Conservation (phyloP, 1,140 invertebrate species). For the Eurytemora carolleeae region DNA sequence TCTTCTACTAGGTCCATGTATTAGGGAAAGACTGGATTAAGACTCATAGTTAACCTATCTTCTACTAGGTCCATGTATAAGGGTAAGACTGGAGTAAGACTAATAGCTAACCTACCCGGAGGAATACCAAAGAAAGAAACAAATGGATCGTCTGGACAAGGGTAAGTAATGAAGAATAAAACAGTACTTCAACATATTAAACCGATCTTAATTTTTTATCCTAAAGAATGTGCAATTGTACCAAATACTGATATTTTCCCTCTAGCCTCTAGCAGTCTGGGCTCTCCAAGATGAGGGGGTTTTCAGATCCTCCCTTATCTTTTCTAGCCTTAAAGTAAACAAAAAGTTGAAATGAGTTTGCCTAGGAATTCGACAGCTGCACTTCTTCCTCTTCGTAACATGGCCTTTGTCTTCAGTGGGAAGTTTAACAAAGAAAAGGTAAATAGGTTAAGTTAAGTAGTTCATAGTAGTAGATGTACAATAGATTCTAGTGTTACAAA, state of each 20-base stretch:
- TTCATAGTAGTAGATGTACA: too few species aligned
- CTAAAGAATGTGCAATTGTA: not conserved
- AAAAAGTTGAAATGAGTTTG: not conserved
- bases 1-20: too few species aligned
- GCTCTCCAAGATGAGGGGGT: too few species aligned
- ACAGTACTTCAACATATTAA: not conserved
- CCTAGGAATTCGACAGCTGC: not conserved
- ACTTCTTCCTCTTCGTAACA: conserved; percentile 41
- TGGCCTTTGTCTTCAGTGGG: conserved; percentile 55
- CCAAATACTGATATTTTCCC: not conserved
- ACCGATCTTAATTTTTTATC: not conserved
- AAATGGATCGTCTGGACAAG: too few species aligned
- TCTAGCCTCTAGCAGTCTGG: not conserved
- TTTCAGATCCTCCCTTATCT: too few species aligned
- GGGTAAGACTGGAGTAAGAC: not conserved
- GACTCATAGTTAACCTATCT: too few species aligned
- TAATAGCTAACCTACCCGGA: not conserved
- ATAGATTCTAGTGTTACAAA: too few species aligned
- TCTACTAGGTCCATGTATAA: not conserved
- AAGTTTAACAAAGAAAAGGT: conserved; percentile 35
- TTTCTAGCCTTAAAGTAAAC: not conserved
- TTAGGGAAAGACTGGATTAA: too few species aligned
- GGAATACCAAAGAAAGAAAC: too few species aligned
- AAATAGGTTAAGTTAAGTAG: too few species aligned
- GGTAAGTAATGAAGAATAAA: too few species aligned